A percentile compares a stretch with the other conserved stretches of the same genome.
phyloP scores from a whole-genome alignment of 2,888 invertebrate species.

The Aphidoletes aphidimyza region DNA sequence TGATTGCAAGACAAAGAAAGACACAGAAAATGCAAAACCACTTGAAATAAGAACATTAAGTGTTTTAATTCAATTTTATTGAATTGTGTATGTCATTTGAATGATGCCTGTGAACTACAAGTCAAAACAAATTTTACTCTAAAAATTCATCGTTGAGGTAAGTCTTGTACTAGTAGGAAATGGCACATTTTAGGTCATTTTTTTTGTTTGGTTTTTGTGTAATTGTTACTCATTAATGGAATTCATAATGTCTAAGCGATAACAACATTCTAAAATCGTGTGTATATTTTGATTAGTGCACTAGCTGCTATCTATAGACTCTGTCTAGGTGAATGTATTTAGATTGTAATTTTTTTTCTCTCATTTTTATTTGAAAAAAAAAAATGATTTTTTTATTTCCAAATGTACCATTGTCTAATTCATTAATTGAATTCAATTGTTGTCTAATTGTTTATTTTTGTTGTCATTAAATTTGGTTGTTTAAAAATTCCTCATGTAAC shows the following conservation, averaged over 20 bases:
- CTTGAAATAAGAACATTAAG: too few relatives aligned
- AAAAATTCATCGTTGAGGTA: slow-evolving; percentile 40
- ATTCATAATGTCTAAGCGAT: background rate
- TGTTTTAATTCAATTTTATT: background rate
- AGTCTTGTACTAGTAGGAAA: slow-evolving; percentile 22
- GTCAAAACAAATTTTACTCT: slow-evolving; percentile 2
- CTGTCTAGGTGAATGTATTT: background rate
- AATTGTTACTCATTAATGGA: background rate
- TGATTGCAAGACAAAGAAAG: background rate
- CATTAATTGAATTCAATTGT: background rate
- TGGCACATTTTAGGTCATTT: background rate
- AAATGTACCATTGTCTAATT: background rate
- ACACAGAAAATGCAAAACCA: background rate
- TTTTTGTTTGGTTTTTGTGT: background rate
- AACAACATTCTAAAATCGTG: slow-evolving; percentile 31
- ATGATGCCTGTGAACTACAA: background rate
- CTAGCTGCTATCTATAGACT: background rate
- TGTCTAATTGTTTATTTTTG: background rate
- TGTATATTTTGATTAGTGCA: slow-evolving; percentile 35
- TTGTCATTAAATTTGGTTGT: background rate
- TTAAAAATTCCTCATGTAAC: background rate
- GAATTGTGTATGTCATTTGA: background rate
- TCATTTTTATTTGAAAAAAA: too few relatives aligned
- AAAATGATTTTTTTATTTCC: too few relatives aligned
- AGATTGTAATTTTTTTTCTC: background rate